Conservation (phyloP, 1,140 invertebrate genomes). For the Drosophila seguyi region DNA sequence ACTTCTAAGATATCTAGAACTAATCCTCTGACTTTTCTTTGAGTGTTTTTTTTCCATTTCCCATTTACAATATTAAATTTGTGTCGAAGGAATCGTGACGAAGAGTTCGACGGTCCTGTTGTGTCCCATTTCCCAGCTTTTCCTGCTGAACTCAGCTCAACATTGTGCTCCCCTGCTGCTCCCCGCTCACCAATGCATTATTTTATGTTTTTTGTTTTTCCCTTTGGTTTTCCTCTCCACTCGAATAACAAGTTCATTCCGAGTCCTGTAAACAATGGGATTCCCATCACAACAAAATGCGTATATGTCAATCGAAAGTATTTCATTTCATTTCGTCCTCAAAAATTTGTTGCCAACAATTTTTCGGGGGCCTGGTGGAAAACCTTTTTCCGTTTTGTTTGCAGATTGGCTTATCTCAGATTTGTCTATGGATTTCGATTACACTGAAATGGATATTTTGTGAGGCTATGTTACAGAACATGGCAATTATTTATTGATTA, state of each 20-base stretch:
- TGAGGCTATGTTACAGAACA: constrained; percentile 26
- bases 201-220: constrained; percentile 33
- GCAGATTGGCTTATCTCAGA: constrained; percentile 55
- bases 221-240: constrained; percentile 32
- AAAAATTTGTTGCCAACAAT: constrained; percentile 46
- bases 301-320: constrained; percentile 55
- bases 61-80: constrained; percentile 55
- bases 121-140: constrained; percentile 13
- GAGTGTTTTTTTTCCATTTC: constrained; percentile 34
- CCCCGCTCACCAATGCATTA: constrained; percentile 38
- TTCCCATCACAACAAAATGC: constrained; percentile 49
- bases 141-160: constrained; percentile 34
- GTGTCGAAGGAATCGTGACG: constrained; percentile 37
- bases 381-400: constrained; percentile 40
- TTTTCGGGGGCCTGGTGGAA: constrained; percentile 15
- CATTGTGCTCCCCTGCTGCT: background rate
- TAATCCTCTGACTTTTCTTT: constrained; percentile 7
- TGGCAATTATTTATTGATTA: constrained; percentile 62
- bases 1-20: background rate
- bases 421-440: constrained; percentile 55
- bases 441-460: constrained; percentile 50
- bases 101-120: constrained; percentile 21
- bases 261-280: constrained; percentile 50
- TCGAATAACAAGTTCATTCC: constrained; percentile 59
- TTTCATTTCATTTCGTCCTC: constrained; percentile 47